phyloP scores from a whole-genome alignment of 2,797 vertebrate genomes.

The Pangasius djambal region DNA sequence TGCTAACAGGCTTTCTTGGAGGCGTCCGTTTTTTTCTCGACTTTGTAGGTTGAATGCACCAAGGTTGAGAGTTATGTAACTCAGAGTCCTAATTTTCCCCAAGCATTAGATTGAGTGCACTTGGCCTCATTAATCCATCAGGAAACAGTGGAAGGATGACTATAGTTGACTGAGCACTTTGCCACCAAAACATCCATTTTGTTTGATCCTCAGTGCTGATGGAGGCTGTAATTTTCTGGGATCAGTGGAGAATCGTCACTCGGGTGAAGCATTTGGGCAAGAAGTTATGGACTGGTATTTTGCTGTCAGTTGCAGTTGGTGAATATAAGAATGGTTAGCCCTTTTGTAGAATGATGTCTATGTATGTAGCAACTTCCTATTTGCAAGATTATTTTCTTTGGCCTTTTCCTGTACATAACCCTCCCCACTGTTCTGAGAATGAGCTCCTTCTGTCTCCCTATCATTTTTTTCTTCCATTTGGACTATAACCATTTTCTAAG shows the following conservation, averaged over 20 bases:
- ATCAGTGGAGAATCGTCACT: slow-evolving; percentile 56
- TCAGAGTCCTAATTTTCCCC: background rate
- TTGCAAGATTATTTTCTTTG: background rate
- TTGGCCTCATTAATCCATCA: slow-evolving; percentile 1
- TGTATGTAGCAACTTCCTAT: background rate
- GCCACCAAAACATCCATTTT: slow-evolving; percentile 59
- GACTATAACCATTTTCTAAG: background rate
- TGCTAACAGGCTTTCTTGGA: background rate
- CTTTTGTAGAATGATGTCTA: background rate
- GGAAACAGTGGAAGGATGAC: background rate
- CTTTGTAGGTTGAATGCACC: background rate
- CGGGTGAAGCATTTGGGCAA: background rate
- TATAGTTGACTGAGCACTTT: slow-evolving; percentile 15
- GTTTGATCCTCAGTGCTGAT: slow-evolving; percentile 37
- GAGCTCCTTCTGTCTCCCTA: background rate
- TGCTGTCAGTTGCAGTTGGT: background rate
- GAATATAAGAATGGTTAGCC: background rate
- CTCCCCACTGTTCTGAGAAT: background rate
- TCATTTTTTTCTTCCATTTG: background rate
- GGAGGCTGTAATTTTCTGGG: slow-evolving; percentile 41
- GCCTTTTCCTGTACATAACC: background rate
- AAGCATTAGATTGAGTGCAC: background rate
- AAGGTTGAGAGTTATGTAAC: background rate
- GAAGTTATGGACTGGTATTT: background rate
- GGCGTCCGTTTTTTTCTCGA: background rate